Evolutionary conservation across 23 tunicate genomes (phyloP).

Genomic region (Trididemnum nubilum): DNA sequence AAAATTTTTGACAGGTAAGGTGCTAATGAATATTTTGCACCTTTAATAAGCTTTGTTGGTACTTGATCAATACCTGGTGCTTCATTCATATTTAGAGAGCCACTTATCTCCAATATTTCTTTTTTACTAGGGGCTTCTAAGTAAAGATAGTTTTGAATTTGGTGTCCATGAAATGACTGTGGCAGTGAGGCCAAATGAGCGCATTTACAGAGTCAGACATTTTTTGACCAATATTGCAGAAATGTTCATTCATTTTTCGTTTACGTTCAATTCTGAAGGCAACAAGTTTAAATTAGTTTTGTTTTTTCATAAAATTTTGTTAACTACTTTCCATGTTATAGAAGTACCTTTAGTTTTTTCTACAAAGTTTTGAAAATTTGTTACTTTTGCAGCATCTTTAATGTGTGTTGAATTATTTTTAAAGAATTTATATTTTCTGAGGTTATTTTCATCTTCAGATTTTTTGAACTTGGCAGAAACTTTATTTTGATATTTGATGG

Average conservation of each 20-base stretch:
- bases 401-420: not conserved
- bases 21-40: not conserved
- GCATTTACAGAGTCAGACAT: not conserved
- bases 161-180: not conserved
- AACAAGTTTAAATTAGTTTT: not conserved
- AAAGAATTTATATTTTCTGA: not conserved
- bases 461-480: not conserved
- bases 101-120: not conserved
- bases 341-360: not conserved
- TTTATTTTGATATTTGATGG: not conserved
- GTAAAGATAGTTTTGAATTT: not conserved
- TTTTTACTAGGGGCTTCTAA: not conserved
- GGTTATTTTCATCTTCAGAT: not conserved
- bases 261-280: not conserved
- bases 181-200: not conserved
- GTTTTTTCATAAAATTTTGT: not conserved
- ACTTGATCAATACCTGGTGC: not conserved
- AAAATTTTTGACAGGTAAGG: not conserved
- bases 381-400: not conserved
- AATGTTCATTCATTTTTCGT: not conserved
- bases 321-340: not conserved
- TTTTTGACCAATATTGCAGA: not conserved
- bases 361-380: not conserved
- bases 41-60: not conserved
- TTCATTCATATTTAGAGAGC: not conserved